Evolutionary conservation across 2,888 invertebrate species (phyloP).

Genomic region (Calephelis perditalis): DNA sequence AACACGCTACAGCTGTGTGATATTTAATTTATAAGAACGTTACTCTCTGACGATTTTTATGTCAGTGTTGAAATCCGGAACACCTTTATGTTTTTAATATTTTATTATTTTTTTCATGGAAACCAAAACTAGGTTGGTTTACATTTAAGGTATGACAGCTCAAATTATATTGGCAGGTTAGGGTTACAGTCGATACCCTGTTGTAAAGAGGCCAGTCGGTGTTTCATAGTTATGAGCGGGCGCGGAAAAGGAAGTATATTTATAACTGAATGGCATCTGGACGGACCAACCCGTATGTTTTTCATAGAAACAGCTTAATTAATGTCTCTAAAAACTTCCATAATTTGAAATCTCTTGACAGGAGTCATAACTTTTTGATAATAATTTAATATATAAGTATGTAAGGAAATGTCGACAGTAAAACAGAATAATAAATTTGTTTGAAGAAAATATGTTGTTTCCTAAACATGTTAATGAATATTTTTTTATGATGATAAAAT

Average conservation of each 20-base stretch:
- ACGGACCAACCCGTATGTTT: conserved; percentile 47
- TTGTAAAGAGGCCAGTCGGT: conserved; percentile 59
- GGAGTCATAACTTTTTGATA: conserved; percentile 44
- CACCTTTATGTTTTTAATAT: not conserved
- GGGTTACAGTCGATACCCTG: conserved; percentile 64
- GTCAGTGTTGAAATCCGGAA: not conserved
- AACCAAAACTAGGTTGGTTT: conserved; percentile 39
- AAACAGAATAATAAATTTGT: not conserved
- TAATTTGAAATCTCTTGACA: conserved; percentile 53
- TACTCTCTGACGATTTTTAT: no score
- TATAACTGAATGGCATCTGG: conserved; percentile 71
- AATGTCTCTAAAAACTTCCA: conserved; percentile 62
- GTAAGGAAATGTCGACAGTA: conserved; percentile 36
- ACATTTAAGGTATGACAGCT: conserved; percentile 40
- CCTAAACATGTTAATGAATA: conserved; percentile 9
- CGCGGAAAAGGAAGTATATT: conserved; percentile 75
- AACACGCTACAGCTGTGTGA: not conserved
- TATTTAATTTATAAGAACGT: not conserved
- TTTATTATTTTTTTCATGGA: conserved; percentile 33
- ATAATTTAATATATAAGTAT: conserved; percentile 29
- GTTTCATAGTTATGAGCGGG: conserved; percentile 71
- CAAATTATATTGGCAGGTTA: conserved; percentile 48
- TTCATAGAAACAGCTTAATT: conserved; percentile 72
- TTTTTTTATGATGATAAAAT: no score
- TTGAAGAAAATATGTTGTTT: no score